Conservation (phyloP, 1,140 invertebrate genomes). For the Solenopsis fugax region DNA sequence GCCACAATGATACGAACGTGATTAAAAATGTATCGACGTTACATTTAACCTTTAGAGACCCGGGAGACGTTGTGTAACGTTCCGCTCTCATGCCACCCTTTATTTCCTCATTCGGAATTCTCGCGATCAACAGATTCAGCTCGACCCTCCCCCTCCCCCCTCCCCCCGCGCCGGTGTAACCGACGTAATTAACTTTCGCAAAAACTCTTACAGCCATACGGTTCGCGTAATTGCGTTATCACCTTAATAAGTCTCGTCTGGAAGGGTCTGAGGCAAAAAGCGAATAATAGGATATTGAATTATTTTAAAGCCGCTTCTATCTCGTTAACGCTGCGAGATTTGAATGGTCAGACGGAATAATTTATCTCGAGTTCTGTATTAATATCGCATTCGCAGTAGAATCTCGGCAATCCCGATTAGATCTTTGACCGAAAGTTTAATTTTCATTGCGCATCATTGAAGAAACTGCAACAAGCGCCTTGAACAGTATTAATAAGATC, state of each 20-base stretch:
- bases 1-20: constrained; percentile 22
- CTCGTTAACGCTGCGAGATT: constrained; percentile 39
- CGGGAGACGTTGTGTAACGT: constrained; percentile 23
- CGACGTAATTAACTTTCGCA: constrained; percentile 32
- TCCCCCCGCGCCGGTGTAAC: not conserved
- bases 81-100: not conserved
- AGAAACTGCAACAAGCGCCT: constrained; percentile 4
- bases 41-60: constrained; percentile 55
- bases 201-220: constrained; percentile 19
- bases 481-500: constrained; percentile 40
- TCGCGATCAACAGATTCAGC: constrained; percentile 34
- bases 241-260: constrained; percentile 24
- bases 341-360: constrained; percentile 13
- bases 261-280: constrained; percentile 16
- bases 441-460: constrained; percentile 46
- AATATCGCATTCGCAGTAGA: not conserved
- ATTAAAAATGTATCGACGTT: constrained; percentile 61
- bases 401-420: constrained; percentile 38
- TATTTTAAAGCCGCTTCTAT: constrained; percentile 48
- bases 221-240: constrained; percentile 34
- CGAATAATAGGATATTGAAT: constrained; percentile 37
- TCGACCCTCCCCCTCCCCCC: no score
- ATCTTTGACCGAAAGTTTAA: constrained; percentile 5
- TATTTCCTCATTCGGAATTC: constrained; percentile 20
- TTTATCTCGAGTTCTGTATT: constrained; percentile 40